phyloP scores from a whole-genome alignment of 2,113 vertebrate species.

The Lagenorhynchus albirostris region DNA sequence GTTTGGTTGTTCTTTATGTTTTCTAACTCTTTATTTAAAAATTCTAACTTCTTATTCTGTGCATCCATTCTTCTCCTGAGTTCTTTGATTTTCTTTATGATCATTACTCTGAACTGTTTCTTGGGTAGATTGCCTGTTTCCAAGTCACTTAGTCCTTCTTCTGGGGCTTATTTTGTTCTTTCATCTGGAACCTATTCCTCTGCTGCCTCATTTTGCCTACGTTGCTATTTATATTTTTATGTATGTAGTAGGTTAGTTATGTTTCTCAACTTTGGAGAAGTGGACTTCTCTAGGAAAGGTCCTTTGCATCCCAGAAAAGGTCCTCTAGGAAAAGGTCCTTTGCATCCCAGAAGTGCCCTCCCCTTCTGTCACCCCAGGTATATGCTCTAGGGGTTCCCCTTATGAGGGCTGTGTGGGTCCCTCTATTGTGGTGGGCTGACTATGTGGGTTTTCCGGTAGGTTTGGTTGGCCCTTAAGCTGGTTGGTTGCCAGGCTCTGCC shows the following conservation, averaged over 20 bases:
- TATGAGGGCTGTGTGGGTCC: neutral
- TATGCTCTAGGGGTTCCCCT: neutral
- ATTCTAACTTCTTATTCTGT: neutral
- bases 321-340: neutral
- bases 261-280: neutral
- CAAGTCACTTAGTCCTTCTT: neutral
- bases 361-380: neutral
- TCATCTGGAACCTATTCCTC: neutral
- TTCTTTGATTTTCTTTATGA: neutral
- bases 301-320: neutral
- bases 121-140: neutral
- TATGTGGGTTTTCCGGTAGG: neutral
- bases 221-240: neutral
- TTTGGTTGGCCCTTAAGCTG: neutral
- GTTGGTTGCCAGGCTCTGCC: neutral
- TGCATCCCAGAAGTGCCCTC: neutral
- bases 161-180: neutral
- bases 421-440: neutral
- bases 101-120: neutral
- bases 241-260: neutral
- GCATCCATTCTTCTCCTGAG: neutral
- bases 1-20: neutral
- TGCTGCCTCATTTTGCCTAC: neutral
- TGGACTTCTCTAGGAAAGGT: neutral
- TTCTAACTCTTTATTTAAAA: neutral